A percentile compares a stretch with the other conserved stretches of the same genome.
These are phyloP conservation scores for Drosophila austrosaltans DNA, from an alignment of 2,888 invertebrate genomes.

Conservation along the genomic window DNA sequence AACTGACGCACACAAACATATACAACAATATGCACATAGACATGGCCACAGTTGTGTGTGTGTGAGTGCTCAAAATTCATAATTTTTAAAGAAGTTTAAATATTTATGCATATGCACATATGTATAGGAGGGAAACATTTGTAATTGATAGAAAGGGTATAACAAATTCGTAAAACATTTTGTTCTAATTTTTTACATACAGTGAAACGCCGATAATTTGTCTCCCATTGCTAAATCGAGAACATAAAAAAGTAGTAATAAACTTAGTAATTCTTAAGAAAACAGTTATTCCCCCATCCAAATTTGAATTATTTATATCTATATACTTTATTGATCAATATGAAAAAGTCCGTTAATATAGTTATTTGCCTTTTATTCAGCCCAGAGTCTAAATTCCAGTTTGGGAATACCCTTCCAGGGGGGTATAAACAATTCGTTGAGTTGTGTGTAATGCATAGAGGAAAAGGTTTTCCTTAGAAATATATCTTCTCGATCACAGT, in stretches of 20 bases:
- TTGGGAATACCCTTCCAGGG: neutral
- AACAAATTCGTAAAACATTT: neutral
- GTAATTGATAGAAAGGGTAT: neutral
- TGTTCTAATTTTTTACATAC: too few species aligned
- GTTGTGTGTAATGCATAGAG: neutral
- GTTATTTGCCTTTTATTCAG: neutral
- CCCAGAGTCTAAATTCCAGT: neutral
- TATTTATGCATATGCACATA: neutral
- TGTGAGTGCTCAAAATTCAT: neutral
- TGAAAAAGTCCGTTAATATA: neutral
- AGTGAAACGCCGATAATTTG: too few species aligned
- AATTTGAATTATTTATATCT: neutral
- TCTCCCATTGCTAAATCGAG: too few species aligned
- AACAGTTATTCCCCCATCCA: too few species aligned
- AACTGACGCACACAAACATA: neutral
- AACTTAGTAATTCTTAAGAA: too few species aligned
- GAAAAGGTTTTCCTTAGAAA: too few species aligned
- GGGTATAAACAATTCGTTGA: neutral
- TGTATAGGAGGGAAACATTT: too few species aligned
- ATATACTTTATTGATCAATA: conserved; percentile 3
- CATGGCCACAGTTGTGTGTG: neutral
- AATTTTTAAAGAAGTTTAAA: neutral
- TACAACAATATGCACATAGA: neutral
- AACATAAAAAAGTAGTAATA: too few species aligned
- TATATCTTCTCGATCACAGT: too few species aligned